Base-by-base conservation (phyloP, 2,113 vertebrate genomes). In the Xiphophorus maculatus region DNA sequence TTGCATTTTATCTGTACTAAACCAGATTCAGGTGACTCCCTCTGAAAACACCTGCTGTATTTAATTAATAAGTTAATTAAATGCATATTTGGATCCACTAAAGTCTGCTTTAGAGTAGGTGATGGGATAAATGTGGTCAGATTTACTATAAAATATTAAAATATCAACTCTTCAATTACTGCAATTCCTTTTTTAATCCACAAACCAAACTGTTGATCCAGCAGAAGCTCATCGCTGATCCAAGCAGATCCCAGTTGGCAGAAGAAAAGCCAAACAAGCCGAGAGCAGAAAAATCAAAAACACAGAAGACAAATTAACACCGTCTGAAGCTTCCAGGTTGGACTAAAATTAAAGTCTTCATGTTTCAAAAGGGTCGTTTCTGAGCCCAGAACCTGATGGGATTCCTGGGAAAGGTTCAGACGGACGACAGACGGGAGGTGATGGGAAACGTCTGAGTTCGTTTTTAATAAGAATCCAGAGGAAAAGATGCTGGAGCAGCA, bases 221-320 rank as follows among this genome's bases (percentile, higher is more conserved):
- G 44, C 19, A 37, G 65, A 61, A 66, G 73, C 73, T 75, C 58
- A 42, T 48, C 30, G 10, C 77, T 69, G 33, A 5, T 40, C 71
- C 71, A 40, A 69, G 32, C 51, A 25, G 66, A 32, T 58, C 71
- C 66, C 66, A 30, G 66, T 44, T 69, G 66, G 78, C 78, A 64
- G 66, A 58, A 29, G 27, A 77, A 17, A 54, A 54, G 22, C 51
- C 51, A 25, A 54, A 71, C 54, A 37, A 32, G 48, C n/a, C 61
- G 54, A 62, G 71, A 74, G 73, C 71, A 70, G 66, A 65, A 35
- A 70, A 42, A 74, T 69, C 63, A 73, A 54, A 67, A 9, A 54
- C 48, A 33, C 48, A 33, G 17, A 69, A 71, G 35, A 25, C 13
- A 51, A 35, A 66, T 65, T 71, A 71, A 54, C 33, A 2, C 51